A percentile compares a stretch with the other conserved stretches of the same genome.
phyloP scores from a whole-genome alignment of 2,797 vertebrate genomes.

The Hydrolagus colliei region DNA sequence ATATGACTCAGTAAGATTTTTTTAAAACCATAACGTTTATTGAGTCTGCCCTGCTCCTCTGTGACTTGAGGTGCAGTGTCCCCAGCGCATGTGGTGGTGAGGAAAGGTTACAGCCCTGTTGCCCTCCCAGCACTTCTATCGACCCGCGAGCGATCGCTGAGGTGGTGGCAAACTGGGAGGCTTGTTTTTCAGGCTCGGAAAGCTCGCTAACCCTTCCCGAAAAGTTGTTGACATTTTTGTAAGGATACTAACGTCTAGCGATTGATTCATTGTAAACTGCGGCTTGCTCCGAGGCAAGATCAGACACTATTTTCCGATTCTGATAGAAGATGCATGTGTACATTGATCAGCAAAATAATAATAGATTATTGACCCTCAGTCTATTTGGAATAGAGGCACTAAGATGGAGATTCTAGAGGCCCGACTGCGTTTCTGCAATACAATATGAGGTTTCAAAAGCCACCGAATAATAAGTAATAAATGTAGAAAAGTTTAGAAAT shows the following conservation, averaged over 20 bases:
- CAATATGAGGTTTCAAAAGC: constrained; percentile 8
- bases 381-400: not conserved
- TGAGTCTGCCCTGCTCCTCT: not conserved
- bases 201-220: not conserved
- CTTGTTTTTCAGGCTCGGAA: not conserved
- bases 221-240: constrained; percentile 14
- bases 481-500: not conserved
- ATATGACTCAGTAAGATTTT: not conserved
- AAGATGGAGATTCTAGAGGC: not conserved
- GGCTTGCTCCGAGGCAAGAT: not conserved
- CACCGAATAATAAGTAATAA: not conserved
- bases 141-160: not conserved
- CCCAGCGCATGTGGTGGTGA: not conserved
- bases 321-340: constrained; percentile 5
- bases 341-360: constrained; percentile 25
- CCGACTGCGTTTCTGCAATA: not conserved
- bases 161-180: not conserved
- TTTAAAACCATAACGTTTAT: not conserved
- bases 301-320: not conserved
- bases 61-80: not conserved
- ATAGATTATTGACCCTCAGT: constrained; percentile 1
- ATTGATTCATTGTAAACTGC: constrained; percentile 2
- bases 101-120: constrained; percentile 24
- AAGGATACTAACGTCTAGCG: not conserved
- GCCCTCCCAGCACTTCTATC: not conserved